A percentile compares a stretch with the other conserved stretches of the same genome.
phyloP scores from a whole-genome alignment of 2,888 invertebrate species.

The Augochlorella aurata region DNA sequence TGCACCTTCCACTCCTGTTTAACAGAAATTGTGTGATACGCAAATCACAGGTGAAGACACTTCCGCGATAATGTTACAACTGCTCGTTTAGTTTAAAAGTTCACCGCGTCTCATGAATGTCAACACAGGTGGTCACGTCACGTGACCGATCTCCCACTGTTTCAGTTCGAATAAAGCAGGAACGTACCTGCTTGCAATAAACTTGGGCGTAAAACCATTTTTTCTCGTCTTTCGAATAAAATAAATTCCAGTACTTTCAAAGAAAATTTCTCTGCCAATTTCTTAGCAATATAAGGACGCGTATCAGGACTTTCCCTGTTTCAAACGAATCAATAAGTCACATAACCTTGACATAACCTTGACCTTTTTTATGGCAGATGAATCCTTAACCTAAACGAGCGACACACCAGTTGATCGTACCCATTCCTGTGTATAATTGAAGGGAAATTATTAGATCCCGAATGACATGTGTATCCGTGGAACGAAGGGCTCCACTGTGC shows the following conservation, averaged over 20 bases:
- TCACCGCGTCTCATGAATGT: background rate
- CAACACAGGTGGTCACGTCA: background rate
- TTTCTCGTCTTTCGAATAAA: no score
- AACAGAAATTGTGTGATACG: background rate
- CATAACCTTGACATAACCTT: background rate
- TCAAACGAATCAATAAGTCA: background rate
- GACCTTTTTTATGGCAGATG: background rate
- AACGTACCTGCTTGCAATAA: background rate
- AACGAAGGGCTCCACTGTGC: background rate
- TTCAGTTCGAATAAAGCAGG: background rate
- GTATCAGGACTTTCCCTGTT: no score
- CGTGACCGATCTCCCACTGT: background rate
- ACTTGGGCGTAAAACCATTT: background rate
- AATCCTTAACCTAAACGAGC: background rate
- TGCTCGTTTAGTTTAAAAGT: background rate
- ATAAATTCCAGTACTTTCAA: no score
- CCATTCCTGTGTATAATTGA: background rate
- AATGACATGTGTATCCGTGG: background rate
- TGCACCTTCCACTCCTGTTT: background rate
- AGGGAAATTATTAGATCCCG: background rate
- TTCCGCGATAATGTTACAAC: background rate
- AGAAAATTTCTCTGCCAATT: no score
- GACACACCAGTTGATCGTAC: background rate
- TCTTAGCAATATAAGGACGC: no score
- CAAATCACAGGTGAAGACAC: background rate